phyloP scores from a whole-genome alignment of 2,888 invertebrate species.

The Philaethria dido region DNA sequence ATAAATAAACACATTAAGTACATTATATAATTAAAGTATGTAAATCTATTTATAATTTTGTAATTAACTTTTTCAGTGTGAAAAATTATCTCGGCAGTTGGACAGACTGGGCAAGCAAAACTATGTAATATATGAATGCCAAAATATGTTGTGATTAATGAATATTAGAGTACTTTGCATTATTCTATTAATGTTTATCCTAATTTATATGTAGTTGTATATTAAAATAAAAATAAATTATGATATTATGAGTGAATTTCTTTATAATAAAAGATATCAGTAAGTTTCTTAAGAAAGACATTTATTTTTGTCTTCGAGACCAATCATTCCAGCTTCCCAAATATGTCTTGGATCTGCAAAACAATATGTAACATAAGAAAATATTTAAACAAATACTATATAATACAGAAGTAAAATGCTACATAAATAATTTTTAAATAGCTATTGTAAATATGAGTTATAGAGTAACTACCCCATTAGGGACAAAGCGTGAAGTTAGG shows the following conservation, averaged over 20 bases:
- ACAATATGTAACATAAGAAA: conserved; percentile 23
- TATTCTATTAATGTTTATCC: neutral
- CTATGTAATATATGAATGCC: conserved; percentile 39
- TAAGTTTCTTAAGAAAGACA: neutral
- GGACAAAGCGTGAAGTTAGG: too few relatives aligned
- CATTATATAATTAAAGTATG: neutral
- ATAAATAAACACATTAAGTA: too few relatives aligned
- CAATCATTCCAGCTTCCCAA: conserved; percentile 79
- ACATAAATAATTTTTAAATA: too few relatives aligned
- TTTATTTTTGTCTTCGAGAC: conserved; percentile 59
- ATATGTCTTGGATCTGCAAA: conserved; percentile 76
- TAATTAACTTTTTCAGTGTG: conserved; percentile 67
- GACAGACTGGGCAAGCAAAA: conserved; percentile 81
- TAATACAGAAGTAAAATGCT: neutral
- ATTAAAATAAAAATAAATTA: conserved; percentile 3
- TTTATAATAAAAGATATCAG: neutral
- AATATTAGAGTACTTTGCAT: neutral
- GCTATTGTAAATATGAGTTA: neutral
- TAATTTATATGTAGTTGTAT: conserved; percentile 1
- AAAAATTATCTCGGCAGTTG: conserved; percentile 85
- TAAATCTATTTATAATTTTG: conserved; percentile 3
- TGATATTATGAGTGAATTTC: neutral
- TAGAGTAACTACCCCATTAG: too few relatives aligned
- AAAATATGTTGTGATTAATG: neutral
- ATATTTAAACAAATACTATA: neutral